phyloP scores from a whole-genome alignment of 2,797 vertebrate genomes.

The Sylvia borin region DNA sequence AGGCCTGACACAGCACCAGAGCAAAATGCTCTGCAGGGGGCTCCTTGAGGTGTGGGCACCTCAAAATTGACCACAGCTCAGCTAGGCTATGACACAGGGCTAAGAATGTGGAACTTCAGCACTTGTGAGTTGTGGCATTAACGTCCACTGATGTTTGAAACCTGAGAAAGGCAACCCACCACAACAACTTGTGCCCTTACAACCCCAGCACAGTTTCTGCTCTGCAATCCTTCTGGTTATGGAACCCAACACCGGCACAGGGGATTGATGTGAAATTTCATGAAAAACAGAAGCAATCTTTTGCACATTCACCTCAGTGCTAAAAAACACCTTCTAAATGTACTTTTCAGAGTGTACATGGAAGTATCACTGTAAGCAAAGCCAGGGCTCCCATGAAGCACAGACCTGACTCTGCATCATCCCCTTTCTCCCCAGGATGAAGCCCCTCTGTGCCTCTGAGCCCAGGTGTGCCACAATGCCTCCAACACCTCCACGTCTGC shows the following conservation, averaged over 20 bases:
- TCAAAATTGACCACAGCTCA: background rate
- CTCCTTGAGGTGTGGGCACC: background rate
- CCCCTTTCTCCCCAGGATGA: background rate
- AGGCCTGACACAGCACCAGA: background rate
- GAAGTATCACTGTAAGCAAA: background rate
- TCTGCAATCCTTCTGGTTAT: background rate
- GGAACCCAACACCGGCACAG: background rate
- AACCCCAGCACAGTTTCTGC: background rate
- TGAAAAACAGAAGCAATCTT: background rate
- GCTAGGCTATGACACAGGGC: background rate
- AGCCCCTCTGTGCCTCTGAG: background rate
- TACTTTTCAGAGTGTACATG: background rate
- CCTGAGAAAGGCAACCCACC: background rate
- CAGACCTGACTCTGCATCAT: background rate
- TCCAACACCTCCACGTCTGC: background rate
- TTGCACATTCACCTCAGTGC: background rate
- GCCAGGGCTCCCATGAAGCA: background rate
- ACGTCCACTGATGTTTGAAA: background rate
- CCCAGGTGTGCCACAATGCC: accelerated
- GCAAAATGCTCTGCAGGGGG: background rate
- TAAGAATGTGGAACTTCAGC: background rate
- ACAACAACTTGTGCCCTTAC: background rate
- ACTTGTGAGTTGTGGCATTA: background rate
- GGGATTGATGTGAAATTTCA: background rate
- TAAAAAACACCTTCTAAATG: background rate